phyloP scores from a whole-genome alignment of 1,140 invertebrate genomes.

The Drosophila auraria region DNA sequence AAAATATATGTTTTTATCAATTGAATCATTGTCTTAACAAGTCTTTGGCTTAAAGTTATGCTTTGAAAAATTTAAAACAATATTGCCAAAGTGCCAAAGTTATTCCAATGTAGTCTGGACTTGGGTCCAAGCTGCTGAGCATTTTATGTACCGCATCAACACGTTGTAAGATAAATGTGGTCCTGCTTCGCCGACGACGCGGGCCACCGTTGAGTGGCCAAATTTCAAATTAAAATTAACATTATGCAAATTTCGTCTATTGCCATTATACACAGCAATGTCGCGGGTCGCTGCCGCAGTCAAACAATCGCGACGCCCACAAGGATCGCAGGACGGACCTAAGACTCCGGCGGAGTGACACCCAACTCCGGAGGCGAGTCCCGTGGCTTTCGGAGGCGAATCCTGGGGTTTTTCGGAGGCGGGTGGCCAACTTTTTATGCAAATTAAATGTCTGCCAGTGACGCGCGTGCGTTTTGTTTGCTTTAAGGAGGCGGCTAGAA shows the following conservation, averaged over 20 bases:
- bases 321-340: slow-evolving; percentile 23
- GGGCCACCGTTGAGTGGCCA: slow-evolving; percentile 73
- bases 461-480: slow-evolving; percentile 81
- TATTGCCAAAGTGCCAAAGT: not conserved
- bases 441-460: slow-evolving; percentile 79
- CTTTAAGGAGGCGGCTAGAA: slow-evolving; percentile 55
- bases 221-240: slow-evolving; percentile 83
- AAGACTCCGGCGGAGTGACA: slow-evolving; percentile 8
- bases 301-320: slow-evolving; percentile 76
- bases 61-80: slow-evolving; percentile 5
- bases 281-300: slow-evolving; percentile 70
- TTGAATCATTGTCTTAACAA: not conserved
- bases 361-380: not conserved
- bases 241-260: slow-evolving; percentile 79
- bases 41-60: not conserved
- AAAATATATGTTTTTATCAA: not conserved
- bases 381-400: not conserved
- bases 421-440: slow-evolving; percentile 76
- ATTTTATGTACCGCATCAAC: slow-evolving; percentile 78
- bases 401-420: slow-evolving; percentile 1
- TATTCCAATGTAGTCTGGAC: slow-evolving; percentile 6
- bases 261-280: slow-evolving; percentile 46
- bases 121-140: slow-evolving; percentile 31
- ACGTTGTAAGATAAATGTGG: slow-evolving; percentile 73
- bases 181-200: slow-evolving; percentile 25